These are phyloP conservation scores for Lemur catta DNA, from an alignment of 2,797 vertebrate genomes.

Conservation along the genomic window DNA sequence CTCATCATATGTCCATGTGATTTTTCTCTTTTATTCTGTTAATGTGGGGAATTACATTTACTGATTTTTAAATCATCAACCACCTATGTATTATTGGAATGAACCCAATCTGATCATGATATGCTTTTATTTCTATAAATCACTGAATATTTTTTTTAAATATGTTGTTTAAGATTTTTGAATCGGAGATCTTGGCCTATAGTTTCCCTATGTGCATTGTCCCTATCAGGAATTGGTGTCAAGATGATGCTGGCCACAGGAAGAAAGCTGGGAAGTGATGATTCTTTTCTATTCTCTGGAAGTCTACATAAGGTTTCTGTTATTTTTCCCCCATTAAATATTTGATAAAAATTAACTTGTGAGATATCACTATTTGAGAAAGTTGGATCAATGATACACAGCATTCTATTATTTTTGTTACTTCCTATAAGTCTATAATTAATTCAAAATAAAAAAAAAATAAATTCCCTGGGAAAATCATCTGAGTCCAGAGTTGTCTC, in stretches of 20 bases:
- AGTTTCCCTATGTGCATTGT: background rate
- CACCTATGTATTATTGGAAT: background rate
- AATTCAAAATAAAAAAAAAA: background rate
- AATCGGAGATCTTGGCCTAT: background rate
- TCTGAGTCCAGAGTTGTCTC: background rate
- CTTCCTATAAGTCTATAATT: background rate
- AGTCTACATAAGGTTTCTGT: background rate
- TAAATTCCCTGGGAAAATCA: background rate
- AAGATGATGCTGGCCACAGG: background rate
- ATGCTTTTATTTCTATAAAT: background rate
- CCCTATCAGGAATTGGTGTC: background rate
- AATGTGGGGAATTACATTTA: background rate
- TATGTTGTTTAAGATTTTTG: background rate
- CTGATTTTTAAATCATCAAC: conserved; percentile 21
- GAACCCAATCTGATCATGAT: background rate
- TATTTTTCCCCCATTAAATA: background rate
- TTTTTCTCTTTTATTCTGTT: conserved; percentile 20
- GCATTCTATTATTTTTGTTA: background rate
- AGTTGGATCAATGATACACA: background rate
- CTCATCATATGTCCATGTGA: background rate
- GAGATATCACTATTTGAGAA: background rate
- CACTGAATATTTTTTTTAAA: background rate
- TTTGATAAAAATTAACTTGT: background rate
- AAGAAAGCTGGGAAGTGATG: background rate
- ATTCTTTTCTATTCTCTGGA: background rate